Evolutionary conservation across 2,797 vertebrate species (phyloP), one percentile per base, ranked within the genome.

Genomic region (Pipistrellus pygmaeus): DNA sequence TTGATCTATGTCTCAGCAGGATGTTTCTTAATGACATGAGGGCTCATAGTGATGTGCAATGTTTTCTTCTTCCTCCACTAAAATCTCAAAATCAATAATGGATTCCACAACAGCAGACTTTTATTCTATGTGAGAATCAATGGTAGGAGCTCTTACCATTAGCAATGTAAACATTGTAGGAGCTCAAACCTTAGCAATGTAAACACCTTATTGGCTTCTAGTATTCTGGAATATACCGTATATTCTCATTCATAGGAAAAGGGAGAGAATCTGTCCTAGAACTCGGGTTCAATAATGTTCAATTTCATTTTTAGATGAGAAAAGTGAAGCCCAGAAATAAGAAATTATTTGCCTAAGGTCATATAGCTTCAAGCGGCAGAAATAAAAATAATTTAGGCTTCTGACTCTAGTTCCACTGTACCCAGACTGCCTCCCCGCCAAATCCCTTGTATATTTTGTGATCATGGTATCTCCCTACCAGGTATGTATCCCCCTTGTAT

Each of bases 11-110:
- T 73, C 82, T 95, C 85, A 73, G 73, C n/a, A 94, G 75, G 73
- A 93, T 85, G 41, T 91, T 95, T 97, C 87, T 85, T 93, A 94
- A 94, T 91, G 82, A 83, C 55, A 48, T 83, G 72, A 95, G 75
- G 69, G 57, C 62, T 92, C 81, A 88, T 89, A 94, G 35, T 32
- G 48, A 87, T 91, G 66, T 88, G 17, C 25, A 88, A 72, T 35
- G 41, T 91, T 96, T 97, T 96, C 88, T 96, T 96, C 81, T 93
- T 85, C 35, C 71, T 92, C 69, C 53, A 93, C 83, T 94, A 95
- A 97, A 95, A 89, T 75, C 66, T 95, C 73, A 55, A 94, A 88
- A 66, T 95, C 80, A 97, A 23, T 94, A 87, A 25, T 72, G 57
- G 76, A 66, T 17, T 21, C 60, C 68, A 89, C n/a, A 87, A 93